phyloP scores from a whole-genome alignment of 2,797 vertebrate genomes.

The Platalea minor region DNA sequence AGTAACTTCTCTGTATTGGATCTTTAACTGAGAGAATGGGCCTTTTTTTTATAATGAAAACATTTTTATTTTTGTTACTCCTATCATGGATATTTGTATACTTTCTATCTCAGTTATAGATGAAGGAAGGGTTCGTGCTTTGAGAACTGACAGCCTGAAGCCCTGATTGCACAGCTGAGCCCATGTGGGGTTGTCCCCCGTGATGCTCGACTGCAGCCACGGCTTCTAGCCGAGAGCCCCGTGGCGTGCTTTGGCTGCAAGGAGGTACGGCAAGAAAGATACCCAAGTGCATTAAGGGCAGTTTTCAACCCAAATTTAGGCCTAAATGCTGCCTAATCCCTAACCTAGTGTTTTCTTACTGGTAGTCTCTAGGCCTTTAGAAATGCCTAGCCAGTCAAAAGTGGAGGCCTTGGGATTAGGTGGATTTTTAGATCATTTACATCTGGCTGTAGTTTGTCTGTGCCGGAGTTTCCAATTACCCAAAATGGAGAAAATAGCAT shows the following conservation, averaged over 20 bases:
- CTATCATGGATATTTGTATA: neutral
- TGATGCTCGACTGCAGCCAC: neutral
- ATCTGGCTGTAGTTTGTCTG: neutral
- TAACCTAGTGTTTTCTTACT: neutral
- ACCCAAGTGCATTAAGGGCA: neutral
- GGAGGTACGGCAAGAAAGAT: neutral
- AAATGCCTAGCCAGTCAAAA: neutral
- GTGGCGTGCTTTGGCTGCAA: neutral
- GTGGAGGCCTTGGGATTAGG: neutral
- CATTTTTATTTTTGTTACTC: neutral
- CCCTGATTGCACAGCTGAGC: neutral
- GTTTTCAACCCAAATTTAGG: neutral
- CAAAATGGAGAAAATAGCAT: neutral
- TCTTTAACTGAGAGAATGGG: neutral
- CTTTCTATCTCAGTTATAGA: neutral
- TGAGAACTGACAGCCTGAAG: neutral
- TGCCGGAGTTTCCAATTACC: neutral
- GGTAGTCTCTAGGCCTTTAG: neutral
- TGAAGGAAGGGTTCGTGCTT: neutral
- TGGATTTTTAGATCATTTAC: neutral
- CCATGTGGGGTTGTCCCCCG: neutral
- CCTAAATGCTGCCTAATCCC: neutral
- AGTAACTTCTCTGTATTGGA: neutral
- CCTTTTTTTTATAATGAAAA: neutral
- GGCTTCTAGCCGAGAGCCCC: neutral